Evolutionary conservation across 2,888 invertebrate species (phyloP), one percentile per base, ranked within the genome.

Genomic region (Stenoptilia bipunctidactyla): DNA sequence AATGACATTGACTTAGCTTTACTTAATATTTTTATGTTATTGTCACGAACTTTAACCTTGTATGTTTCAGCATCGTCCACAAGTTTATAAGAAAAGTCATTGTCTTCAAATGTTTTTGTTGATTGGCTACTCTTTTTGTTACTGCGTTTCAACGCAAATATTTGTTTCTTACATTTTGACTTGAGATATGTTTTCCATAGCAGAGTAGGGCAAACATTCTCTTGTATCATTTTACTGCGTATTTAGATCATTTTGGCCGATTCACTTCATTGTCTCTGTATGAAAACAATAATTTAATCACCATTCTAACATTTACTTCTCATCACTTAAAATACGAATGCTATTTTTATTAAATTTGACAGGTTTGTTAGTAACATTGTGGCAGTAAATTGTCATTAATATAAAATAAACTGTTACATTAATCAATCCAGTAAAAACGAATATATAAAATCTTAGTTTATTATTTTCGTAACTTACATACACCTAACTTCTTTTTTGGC

Each of bases 41-140:
- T 8, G n/a, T 30, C 6, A 8, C 4, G 2, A 43, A 35, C 60
- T 68, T 82, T 80, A 82, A 79, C 47, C 74, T 67, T 41, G 76
- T 66, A 47, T 79, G 80, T 55, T 82, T 83, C 43, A 76, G 55
- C 71, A 71, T 71, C 54, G 75, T 76, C 77, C 80, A 75, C n/a
- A 71, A 48, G 42, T 57, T 56, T 45, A 62, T 20, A 5, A 58
- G 44, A 45, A 44, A 33, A 50, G 60, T 50, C 55, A 56, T 45
- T 53, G 40, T 42, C 49, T 45, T 44, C 48, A 44, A 56, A 59
- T 66, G 61, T 68, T 47, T 61, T 69, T 49, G 59, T 66, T 63
- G 20, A 20, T 20, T 44, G 48, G 44, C 56, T 58, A 66, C 61
- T 68, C 47, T 61, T 69, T 49, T 59, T 66, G 37, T 62, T 63